Evolutionary conservation across 2,113 vertebrate genomes (phyloP), one percentile per base, ranked within the genome.

Genomic region (Circaetus gallicus): DNA sequence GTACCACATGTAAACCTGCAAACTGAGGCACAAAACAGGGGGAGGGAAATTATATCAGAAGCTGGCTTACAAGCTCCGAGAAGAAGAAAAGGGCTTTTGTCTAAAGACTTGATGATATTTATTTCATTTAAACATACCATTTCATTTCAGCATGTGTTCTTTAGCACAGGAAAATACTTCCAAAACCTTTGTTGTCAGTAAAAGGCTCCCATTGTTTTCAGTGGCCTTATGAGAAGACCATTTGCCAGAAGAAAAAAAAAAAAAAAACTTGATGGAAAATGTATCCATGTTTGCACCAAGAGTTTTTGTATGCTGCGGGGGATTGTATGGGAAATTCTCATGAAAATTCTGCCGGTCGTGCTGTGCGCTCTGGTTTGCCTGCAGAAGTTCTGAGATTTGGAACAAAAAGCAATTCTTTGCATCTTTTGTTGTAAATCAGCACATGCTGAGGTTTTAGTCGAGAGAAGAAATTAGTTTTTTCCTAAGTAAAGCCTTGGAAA

Each of bases 321-420:
- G 16, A 16, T 53, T 34, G 24, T 32, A 12, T 0, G 13, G 66
- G 65, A 20, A 11, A 47, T 24, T 55, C 34, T 56, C 19, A 5
- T 14, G 59, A 58, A 73, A 89, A 47, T 56, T 47, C 43, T 80
- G 36, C 43, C 0, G 0, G 2, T 34, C 1, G 0, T 82, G 72
- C 61, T 81, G 36, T 11, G 69, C 3, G 4, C 52, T 80, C 52
- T 89, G 71, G 6, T 78, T 83, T 76, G 56, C 8, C 34, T 38
- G 5, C 45, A 52, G 24, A 86, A 80, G 49, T 83, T 93, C 72
- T 90, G 85, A 53, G 56, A 7, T 18, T 40, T 3, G 5, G 40
- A 80, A 53, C 14, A 73, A 24, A 86, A 86, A 66, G 26, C 43
- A 70, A 8, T 89, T 78, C 10, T 49, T 80, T 52, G 16, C 2